Base-by-base conservation (phyloP, 2,888 invertebrate species). In the Dryomyza anilis region DNA sequence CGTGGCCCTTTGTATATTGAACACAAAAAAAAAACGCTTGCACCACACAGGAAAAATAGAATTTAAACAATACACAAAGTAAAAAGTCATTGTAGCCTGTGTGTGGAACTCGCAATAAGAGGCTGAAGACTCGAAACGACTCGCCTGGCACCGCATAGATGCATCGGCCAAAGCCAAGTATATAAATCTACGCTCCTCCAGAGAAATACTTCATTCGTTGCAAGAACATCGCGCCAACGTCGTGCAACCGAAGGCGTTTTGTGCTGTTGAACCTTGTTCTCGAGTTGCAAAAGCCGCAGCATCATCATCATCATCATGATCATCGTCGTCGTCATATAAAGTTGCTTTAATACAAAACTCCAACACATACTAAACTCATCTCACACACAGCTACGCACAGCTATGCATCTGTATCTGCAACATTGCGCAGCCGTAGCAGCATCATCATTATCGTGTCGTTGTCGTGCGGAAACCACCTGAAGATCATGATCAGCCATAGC, bases 151-250 rank as follows among this genome's bases (percentile, higher is more conserved):
- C n/a, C n/a, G n/a, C n/a, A n/a, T n/a, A n/a, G n/a, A n/a, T n/a
- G n/a, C n/a, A n/a, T n/a, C n/a, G n/a, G n/a, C n/a, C 27, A 19
- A 43, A 23, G 59, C 27, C 59, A 16, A 65, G 65, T 65, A 65
- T 65, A 65, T 61, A 65, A 65, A 61, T 61, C 56, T 65, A 55
- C 60, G 56, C 56, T 39, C 33, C 60, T 61, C 29, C 39, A 56
- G 65, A 48, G 36, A 27, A 60, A 61, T 65, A 56, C 61, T 50
- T 65, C 65, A 65, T 65, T 61, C 65, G 48, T 48, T 48, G 45
- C n/a, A 55, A 55, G 63, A 63, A 33, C 63, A 36, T 56, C 56
- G n/a, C n/a, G n/a, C n/a, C n/a, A n/a, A n/a, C n/a, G 43, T 61
- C 43, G 61, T 52, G 61, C 61, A 52, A 61, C 43, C 61, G 61